Base-by-base conservation (phyloP, 2,797 vertebrate species). In the Falco naumanni region DNA sequence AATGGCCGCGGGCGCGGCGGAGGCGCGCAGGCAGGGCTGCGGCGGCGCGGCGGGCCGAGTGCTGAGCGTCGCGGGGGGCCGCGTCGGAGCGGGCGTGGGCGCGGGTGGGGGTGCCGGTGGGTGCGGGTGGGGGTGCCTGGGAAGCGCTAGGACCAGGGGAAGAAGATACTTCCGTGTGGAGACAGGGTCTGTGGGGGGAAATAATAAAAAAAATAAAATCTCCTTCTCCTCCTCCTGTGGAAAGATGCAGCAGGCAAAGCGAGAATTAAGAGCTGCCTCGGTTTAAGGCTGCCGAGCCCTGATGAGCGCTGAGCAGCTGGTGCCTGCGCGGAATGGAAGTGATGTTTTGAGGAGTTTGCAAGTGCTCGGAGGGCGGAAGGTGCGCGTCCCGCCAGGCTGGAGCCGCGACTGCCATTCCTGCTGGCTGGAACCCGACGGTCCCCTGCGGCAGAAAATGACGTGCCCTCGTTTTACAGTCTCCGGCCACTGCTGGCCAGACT, bases 1-100 rank as follows among this genome's bases (percentile, higher is more conserved):
- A 96, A 90, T 96, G 66, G 96, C 74, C 84, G n/a, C 79, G 10
- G 87, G 91, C 91, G 75, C 65, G 66, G 11, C 18, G 13, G 66
- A 5, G 7, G 34, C 8, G 74, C 22, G 65, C 43, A 61, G 78
- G 59, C 25, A 26, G 75, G 72, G 83, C 45, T 87, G 92, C 89
- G 29, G 92, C 83, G 68, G 56, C 61, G 53, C 26, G 25, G 45
- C 29, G 34, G 79, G 37, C 47, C 33, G 29, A 13, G 24, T 24
- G 14, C 39, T 18, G n/a, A 47, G 66, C 21, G 26, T 47, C 4
- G 63, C 31, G 20, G 48, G 48, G 31, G 17, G 33, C 24, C 48
- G 0, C 33, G 7, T 24, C 19, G 37, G 47, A 72, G 33, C 24
- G 12, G 19, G 2, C 11, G 1, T 5, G 63, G 6, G 15, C 6